Evolutionary conservation across 2,888 invertebrate species (phyloP).

Genomic region (Luperina nickerlii): DNA sequence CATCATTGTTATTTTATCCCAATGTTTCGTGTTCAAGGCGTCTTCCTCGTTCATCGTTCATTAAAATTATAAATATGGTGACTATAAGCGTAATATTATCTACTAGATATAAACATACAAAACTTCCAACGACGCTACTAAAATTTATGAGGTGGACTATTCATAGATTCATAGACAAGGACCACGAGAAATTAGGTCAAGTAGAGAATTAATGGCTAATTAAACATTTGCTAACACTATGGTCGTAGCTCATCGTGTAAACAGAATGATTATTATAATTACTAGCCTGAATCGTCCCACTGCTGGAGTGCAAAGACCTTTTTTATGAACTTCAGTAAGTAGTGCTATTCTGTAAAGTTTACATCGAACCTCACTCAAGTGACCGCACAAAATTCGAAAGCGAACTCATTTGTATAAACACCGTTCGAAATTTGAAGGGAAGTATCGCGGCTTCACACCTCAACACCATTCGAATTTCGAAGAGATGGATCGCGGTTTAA

Average conservation of each 20-base stretch:
- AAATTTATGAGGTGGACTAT: conserved; percentile 33
- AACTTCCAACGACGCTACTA: conserved; percentile 21
- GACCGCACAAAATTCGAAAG: not conserved
- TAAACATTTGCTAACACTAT: conserved; percentile 30
- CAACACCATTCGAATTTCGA: not conserved
- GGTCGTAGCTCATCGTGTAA: conserved; percentile 21
- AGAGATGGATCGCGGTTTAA: not conserved
- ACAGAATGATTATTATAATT: conserved; percentile 19
- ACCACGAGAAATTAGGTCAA: conserved; percentile 40
- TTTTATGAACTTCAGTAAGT: not conserved
- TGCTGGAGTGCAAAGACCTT: not conserved
- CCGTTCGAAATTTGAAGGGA: not conserved
- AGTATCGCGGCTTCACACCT: not conserved
- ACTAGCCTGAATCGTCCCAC: not conserved
- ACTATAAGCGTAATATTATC: not conserved
- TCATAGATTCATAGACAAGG: conserved; percentile 31
- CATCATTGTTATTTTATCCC: conserved; percentile 7
- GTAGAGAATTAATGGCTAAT: conserved; percentile 40
- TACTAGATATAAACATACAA: conserved; percentile 6
- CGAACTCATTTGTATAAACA: not conserved
- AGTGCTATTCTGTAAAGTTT: not conserved
- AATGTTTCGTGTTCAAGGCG: not conserved
- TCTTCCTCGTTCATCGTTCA: not conserved
- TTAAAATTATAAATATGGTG: conserved; percentile 17
- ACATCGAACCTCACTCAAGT: not conserved